Evolutionary conservation across 2,113 vertebrate genomes (phyloP).

Genomic region (Anarhynchus alexandrinus): DNA sequence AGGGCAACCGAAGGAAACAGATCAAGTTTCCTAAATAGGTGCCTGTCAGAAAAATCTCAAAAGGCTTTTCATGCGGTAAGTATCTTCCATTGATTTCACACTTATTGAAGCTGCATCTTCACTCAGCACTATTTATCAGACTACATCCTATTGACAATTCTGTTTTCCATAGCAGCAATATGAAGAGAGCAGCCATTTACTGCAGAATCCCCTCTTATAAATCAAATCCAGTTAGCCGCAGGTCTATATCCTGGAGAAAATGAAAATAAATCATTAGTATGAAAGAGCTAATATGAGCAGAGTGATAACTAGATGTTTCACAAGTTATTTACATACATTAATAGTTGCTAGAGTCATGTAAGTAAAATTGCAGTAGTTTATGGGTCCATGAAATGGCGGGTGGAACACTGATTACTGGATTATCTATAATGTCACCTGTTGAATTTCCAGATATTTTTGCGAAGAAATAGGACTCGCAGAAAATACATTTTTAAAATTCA

Average conservation of each 20-base stretch:
- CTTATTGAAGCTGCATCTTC: conserved; percentile 75
- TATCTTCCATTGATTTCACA: conserved; percentile 79
- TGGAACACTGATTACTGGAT: conserved; percentile 44
- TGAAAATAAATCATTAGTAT: conserved; percentile 83
- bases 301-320: conserved; percentile 70
- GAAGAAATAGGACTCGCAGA: neutral
- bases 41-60: conserved; percentile 71
- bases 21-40: conserved; percentile 65
- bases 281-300: conserved; percentile 68
- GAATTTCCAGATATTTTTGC: conserved; percentile 23
- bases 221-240: conserved; percentile 81
- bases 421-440: conserved; percentile 40
- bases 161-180: conserved; percentile 79
- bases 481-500: neutral
- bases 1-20: conserved; percentile 43
- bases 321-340: conserved; percentile 66
- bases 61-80: conserved; percentile 72
- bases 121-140: conserved; percentile 76
- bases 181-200: conserved; percentile 73
- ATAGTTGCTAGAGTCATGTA: conserved; percentile 41
- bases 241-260: conserved; percentile 86
- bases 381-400: conserved; percentile 41
- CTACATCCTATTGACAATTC: conserved; percentile 78
- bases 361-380: conserved; percentile 65
- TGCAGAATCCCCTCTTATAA: conserved; percentile 76